Evolutionary conservation across 2,888 invertebrate genomes (phyloP).

Genomic region (Sthenelais limicola): DNA sequence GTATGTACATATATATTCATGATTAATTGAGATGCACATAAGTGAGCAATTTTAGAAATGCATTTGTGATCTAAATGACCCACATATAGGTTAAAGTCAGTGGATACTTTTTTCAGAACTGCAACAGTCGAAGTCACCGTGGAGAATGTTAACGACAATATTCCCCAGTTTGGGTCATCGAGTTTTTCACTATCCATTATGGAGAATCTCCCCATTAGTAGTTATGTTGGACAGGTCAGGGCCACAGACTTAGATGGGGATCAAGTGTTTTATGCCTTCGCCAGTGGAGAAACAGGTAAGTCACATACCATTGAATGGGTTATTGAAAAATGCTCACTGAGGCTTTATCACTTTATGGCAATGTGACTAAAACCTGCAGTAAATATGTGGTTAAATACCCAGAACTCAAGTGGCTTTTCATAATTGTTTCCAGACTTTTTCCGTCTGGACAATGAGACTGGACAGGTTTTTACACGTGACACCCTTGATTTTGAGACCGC

Average conservation of each 20-base stretch:
- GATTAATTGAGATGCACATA: not conserved
- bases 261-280: constrained; percentile 26
- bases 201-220: constrained; percentile 43
- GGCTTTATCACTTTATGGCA: not conserved
- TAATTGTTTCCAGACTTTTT: constrained; percentile 33
- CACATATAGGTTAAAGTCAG: not conserved
- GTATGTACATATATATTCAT: not conserved
- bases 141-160: constrained; percentile 44
- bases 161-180: constrained; percentile 28
- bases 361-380: not conserved
- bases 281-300: constrained; percentile 28
- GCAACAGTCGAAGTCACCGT: constrained; percentile 42
- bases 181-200: constrained; percentile 9
- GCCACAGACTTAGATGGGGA: constrained; percentile 43
- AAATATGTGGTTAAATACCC: not conserved
- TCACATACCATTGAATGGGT: not conserved
- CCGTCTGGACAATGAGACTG: constrained; percentile 26
- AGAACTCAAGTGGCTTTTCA: not conserved
- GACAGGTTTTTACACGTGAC: constrained; percentile 26
- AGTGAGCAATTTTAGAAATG: not conserved
- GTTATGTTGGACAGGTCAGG: constrained; percentile 41
- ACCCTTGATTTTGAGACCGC: constrained; percentile 41
- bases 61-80: not conserved
- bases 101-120: no score
- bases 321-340: not conserved